A percentile compares a stretch with the other conserved stretches of the same genome.
Evolutionary conservation across 2,888 invertebrate genomes (phyloP).

Genomic region (Lottia gigantea): DNA sequence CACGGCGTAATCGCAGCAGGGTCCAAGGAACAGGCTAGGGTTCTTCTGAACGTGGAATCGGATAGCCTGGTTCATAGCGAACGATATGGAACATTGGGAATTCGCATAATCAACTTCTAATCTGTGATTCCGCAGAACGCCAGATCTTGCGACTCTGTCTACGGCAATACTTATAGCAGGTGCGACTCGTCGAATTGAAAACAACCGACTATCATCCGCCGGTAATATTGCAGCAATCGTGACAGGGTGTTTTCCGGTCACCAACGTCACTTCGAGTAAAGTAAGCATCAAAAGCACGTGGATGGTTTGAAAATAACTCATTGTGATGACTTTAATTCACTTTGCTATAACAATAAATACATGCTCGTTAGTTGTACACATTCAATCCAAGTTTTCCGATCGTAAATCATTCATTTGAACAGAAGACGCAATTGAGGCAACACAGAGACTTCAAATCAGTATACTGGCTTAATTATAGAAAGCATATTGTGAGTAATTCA

Average conservation of each 20-base stretch:
- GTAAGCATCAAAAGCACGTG: too few species aligned
- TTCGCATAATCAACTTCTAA: conserved; percentile 43
- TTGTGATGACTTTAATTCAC: too few species aligned
- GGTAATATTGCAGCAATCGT: conserved; percentile 52
- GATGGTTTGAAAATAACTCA: too few species aligned
- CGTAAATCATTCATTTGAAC: too few species aligned
- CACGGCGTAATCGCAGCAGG: conserved; percentile 74
- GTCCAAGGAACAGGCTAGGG: conserved; percentile 61
- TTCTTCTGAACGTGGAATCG: conserved; percentile 53
- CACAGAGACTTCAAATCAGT: too few species aligned
- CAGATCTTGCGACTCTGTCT: conserved; percentile 37
- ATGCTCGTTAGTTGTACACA: too few species aligned
- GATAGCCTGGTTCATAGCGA: conserved; percentile 58
- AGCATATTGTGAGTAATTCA: too few species aligned
- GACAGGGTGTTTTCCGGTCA: conserved; percentile 14
- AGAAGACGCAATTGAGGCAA: too few species aligned
- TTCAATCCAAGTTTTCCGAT: too few species aligned
- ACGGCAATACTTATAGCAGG: conserved; percentile 63
- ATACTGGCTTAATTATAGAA: too few species aligned
- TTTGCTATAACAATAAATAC: too few species aligned
- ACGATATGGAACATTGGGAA: conserved; percentile 54
- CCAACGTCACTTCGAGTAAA: too few species aligned
- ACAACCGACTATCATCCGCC: conserved; percentile 39
- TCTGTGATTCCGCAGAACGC: conserved; percentile 16
- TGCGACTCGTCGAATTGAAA: conserved; percentile 52